Conservation (phyloP, 2,797 vertebrate genomes). For the Vipera latastei region DNA sequence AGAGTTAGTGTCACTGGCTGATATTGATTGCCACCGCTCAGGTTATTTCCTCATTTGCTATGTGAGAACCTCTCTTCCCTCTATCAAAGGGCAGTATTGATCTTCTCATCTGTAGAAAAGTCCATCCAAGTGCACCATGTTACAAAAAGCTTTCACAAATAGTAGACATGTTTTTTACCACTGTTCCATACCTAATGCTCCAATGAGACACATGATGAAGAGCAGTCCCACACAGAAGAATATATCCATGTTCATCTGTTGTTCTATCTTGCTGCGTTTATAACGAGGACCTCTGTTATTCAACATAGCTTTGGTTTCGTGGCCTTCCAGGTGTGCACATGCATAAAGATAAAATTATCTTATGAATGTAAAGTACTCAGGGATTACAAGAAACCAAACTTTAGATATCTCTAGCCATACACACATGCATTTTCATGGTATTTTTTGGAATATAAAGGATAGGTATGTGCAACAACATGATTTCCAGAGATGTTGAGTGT, state of each 20-base stretch:
- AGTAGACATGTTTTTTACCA: neutral
- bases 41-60: neutral
- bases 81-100: neutral
- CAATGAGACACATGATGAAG: slow-evolving; percentile 86
- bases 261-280: slow-evolving; percentile 93
- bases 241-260: slow-evolving; percentile 83
- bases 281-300: slow-evolving; percentile 87
- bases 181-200: slow-evolving; percentile 81
- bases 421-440: neutral
- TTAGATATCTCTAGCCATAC: neutral
- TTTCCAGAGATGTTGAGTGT: neutral
- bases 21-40: neutral
- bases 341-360: slow-evolving; percentile 4
- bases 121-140: neutral
- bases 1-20: neutral
- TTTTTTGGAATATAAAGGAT: neutral
- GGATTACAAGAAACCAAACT: neutral
- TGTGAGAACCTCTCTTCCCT: neutral
- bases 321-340: slow-evolving; percentile 73
- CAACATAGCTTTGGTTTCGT: slow-evolving; percentile 94
- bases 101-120: neutral
- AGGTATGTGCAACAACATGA: neutral
- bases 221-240: slow-evolving; percentile 87
- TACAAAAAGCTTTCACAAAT: neutral
- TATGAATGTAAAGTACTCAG: neutral